These are phyloP conservation scores for Heliangelus exortis DNA, from an alignment of 2,797 vertebrate genomes.

Conservation along the genomic window DNA sequence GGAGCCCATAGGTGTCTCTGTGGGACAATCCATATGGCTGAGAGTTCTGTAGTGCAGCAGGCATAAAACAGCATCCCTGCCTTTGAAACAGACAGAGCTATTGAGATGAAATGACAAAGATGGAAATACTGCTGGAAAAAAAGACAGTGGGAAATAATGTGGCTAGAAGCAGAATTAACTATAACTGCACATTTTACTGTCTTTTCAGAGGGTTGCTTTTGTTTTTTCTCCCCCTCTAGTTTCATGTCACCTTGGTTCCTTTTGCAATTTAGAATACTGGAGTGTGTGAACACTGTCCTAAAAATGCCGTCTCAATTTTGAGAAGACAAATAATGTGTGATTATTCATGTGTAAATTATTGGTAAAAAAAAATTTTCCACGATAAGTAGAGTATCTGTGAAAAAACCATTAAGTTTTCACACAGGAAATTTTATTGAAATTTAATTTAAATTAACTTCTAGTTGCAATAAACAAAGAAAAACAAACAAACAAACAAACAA, in stretches of 20 bases:
- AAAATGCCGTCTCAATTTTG: not conserved
- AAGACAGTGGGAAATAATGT: not conserved
- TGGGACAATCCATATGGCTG: conserved; percentile 52
- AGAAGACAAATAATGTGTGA: not conserved
- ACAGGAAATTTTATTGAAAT: not conserved
- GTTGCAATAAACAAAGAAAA: no score
- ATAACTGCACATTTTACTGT: not conserved
- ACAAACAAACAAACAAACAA: no score
- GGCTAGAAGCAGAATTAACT: not conserved
- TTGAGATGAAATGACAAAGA: conserved; percentile 43
- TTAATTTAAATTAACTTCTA: not conserved
- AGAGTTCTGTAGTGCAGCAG: not conserved
- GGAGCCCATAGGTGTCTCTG: conserved; percentile 64
- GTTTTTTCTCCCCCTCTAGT: not conserved
- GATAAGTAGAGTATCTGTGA: not conserved
- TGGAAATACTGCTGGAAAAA: conserved; percentile 25
- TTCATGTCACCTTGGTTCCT: not conserved
- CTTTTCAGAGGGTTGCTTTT: not conserved
- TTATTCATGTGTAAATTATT: not conserved
- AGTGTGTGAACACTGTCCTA: not conserved
- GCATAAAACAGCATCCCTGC: conserved; percentile 34
- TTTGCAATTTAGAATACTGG: not conserved
- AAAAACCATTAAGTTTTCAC: not conserved
- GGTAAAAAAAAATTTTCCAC: not conserved
- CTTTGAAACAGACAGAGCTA: conserved; percentile 32